These are phyloP conservation scores for Gnathonemus echidnorhynchus DNA, from an alignment of 2,113 vertebrate species.

Conservation along the genomic window DNA sequence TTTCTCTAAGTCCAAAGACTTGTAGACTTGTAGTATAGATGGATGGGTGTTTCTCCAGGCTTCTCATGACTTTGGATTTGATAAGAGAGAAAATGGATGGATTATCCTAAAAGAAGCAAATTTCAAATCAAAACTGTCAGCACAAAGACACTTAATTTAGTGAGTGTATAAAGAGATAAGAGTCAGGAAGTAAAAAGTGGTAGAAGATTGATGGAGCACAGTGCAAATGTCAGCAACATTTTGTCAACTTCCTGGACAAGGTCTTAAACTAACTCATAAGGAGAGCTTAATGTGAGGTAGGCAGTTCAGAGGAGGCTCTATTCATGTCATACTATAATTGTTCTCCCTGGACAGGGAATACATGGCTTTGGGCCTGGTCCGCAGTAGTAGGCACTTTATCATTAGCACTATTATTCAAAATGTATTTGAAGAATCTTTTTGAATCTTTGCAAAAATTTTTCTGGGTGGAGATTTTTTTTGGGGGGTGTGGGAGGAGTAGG, in stretches of 20 bases:
- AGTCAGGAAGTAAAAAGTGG: not conserved
- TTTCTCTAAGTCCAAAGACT: not conserved
- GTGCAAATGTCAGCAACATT: not conserved
- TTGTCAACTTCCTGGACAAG: not conserved
- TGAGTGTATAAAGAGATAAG: not conserved
- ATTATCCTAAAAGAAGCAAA: not conserved
- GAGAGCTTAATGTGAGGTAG: not conserved
- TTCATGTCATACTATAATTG: not conserved
- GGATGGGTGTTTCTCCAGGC: not conserved
- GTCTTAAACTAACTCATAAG: not conserved
- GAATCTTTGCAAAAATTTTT: not conserved
- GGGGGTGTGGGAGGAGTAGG: not conserved
- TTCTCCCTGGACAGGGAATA: not conserved
- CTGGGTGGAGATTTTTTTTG: not conserved
- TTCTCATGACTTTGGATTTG: not conserved
- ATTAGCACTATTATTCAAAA: not conserved
- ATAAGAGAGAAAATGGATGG: not conserved
- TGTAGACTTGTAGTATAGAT: not conserved
- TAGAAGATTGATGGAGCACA: not conserved
- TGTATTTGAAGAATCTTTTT: not conserved
- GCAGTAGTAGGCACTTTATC: not conserved
- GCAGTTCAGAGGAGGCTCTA: not conserved
- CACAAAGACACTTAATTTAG: not conserved
- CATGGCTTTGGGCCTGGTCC: not conserved
- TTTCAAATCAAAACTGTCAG: not conserved